Base-by-base conservation (phyloP, 2,888 invertebrate genomes). In the Eupithecia subumbrata region DNA sequence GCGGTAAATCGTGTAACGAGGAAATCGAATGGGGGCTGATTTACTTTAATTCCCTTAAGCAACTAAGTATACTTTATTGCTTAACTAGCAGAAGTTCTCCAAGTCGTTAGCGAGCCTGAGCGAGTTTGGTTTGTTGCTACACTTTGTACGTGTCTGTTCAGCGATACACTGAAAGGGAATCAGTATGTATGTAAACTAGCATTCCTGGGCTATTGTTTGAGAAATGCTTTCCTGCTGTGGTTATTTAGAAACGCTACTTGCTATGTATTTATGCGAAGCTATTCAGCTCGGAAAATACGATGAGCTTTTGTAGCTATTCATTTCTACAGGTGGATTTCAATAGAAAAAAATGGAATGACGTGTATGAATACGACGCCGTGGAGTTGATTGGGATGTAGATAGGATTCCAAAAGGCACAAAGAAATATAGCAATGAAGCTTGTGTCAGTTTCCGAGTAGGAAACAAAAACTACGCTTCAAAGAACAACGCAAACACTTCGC, bases 1-100 rank as follows among this genome's bases (percentile, higher is more conserved):
- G 67, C 71, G 74, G 73, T 77, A 78, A 78, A 79, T 76, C 76
- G 77, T 68, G 69, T 68, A 75, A 75, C 68, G 75, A 75, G 73
- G 16, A 77, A 77, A 77, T 77, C 75, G 73, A 77, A 73, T 73
- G 68, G 67, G 67, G 71, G 73, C 68, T 75, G 71, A 75, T 77
- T 77, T 77, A 73, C 68, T 73, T 74, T 73, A 68, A 75, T 77
- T 73, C 75, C 48, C 73, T 77, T 77, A 56, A 68, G 74, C 72
- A 73, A 74, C 69, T 72, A 75, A 63, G 77, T 77, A 72, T 72
- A 71, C 71, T 76, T 76, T 71, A 73, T 68, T 71, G 71, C 71
- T 77, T 70, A 72, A 70, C 74, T 74, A 73, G 64, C 74, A 45
- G 25, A 45, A 74, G 75, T 75, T 77, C 56, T 73, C 69, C n/a